Base-by-base conservation (phyloP, 2,797 vertebrate species). In the Decapterus maruadsi region DNA sequence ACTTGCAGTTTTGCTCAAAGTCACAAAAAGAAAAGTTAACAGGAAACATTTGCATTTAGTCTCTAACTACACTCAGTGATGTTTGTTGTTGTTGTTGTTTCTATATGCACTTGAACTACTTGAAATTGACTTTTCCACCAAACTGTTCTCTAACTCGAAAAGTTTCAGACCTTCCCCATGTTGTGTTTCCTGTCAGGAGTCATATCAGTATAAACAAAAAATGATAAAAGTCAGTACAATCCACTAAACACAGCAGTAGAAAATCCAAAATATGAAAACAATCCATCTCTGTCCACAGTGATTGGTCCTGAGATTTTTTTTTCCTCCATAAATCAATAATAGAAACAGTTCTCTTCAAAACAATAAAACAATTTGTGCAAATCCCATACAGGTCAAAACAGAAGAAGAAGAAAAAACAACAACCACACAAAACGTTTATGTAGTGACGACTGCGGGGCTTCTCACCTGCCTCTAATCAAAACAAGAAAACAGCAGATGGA, bases 391-490 rank as follows among this genome's bases (percentile, higher is more conserved):
- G 40, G 58, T 38, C 42, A 67, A 68, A 17, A 20, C 20, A 20
- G 50, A 13, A 22, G n/a, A 13, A 66, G 7, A 45, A 45, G 5
- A 45, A 45, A 3, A 26, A 26, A 26, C 1, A 26, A 26, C 26
- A 26, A 26, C 1, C 14, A 45, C 6, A 17, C 0, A 4, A 46
- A 19, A 29, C 46, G 26, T 50, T 55, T 70, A 42, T 6, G 13
- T 2, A 54, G 51, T 29, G 22, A 29, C 22, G n/a, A 40, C 16
- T 10, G 36, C 11, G 0, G 38, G 45, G 70, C 68, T 26, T 78
- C 58, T 48, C 31, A 69, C 71, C 61, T 26, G 31, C 6, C 13
- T 81, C 29, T 74, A 70, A 85, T 86, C 67, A 79, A 78, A 55
- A 68, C 38, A 13, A 67, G 46, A 60, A 22, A 22, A 8, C 8